Conservation (phyloP, 1,140 invertebrate species). For the Notospermus geniculatus region DNA sequence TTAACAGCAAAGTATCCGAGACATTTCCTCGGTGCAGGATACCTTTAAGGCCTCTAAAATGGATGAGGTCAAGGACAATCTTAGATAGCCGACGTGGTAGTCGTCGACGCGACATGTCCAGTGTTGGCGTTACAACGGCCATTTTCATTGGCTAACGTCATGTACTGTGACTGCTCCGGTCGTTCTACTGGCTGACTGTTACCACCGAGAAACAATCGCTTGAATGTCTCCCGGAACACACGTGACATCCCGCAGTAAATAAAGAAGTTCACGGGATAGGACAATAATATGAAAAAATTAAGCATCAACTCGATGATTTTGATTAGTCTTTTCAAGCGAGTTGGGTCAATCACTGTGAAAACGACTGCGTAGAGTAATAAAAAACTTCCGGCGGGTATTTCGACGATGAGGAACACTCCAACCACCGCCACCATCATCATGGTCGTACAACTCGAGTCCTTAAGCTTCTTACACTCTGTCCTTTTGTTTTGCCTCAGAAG, state of each 20-base stretch:
- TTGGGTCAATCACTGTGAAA: constrained; percentile 42
- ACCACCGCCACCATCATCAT: constrained; percentile 95
- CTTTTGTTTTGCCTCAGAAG: constrained; percentile 82
- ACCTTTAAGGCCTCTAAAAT: no score
- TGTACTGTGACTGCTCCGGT: constrained; percentile 47
- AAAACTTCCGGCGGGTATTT: constrained; percentile 76
- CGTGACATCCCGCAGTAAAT: constrained; percentile 94
- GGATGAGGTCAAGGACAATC: no score
- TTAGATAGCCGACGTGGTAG: no score
- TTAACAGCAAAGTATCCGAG: no score
- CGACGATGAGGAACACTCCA: constrained; percentile 84
- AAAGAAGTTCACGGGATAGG: constrained; percentile 91
- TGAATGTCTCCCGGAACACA: constrained; percentile 91
- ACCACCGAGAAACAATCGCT: constrained; percentile 69
- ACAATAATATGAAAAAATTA: constrained; percentile 86
- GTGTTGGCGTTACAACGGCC: constrained; percentile 29
- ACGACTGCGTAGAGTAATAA: constrained; percentile 84
- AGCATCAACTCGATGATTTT: no score
- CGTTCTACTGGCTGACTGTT: constrained; percentile 30
- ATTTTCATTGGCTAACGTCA: constrained; percentile 47
- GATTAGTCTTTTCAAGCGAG: no score
- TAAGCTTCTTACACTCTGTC: constrained; percentile 76
- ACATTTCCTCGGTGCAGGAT: no score
- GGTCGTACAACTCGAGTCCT: constrained; percentile 86
- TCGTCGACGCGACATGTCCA: no score